A percentile compares a stretch with the other conserved stretches of the same genome.
Evolutionary conservation across 2,113 vertebrate species (phyloP).

Genomic region (Triplophysa tibetana): DNA sequence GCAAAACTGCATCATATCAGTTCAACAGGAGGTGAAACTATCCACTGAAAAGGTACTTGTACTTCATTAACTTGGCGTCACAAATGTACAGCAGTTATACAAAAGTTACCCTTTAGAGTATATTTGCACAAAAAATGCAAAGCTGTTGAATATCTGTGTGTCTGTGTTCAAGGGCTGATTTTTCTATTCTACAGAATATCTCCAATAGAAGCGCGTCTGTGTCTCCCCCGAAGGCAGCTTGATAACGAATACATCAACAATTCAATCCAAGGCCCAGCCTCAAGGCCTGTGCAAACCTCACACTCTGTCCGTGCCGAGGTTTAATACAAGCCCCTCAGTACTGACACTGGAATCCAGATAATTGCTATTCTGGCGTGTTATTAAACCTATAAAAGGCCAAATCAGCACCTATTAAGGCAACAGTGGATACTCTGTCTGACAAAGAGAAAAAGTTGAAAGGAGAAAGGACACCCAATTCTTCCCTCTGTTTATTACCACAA

Average conservation of each 20-base stretch:
- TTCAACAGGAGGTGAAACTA: slow-evolving; percentile 1
- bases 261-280: slow-evolving; percentile 46
- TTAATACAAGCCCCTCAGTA: slow-evolving; percentile 29
- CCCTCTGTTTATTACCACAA: slow-evolving; percentile 60
- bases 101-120: background rate
- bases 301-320: slow-evolving; percentile 23
- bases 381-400: slow-evolving; percentile 43
- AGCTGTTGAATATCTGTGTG: background rate
- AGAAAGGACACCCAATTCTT: slow-evolving; percentile 60
- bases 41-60: background rate
- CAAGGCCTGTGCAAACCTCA: slow-evolving; percentile 26
- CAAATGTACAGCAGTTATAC: background rate
- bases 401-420: slow-evolving; percentile 39
- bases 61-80: background rate
- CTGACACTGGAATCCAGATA: slow-evolving; percentile 5
- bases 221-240: slow-evolving; percentile 12
- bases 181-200: slow-evolving; percentile 9
- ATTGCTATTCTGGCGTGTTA: slow-evolving; percentile 44
- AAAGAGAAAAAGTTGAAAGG: slow-evolving; percentile 63
- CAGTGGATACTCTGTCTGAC: slow-evolving; percentile 40
- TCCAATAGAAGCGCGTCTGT: background rate
- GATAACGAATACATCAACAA: slow-evolving; percentile 45
- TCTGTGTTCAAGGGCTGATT: slow-evolving; percentile 37
- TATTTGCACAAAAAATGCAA: background rate
- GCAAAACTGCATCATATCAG: too few relatives aligned